Percentiles rank a stretch among this genome's conserved stretches.
These are phyloP conservation scores for Diabrotica undecimpunctata DNA, from an alignment of 1,140 invertebrate genomes.

Conservation along the genomic window DNA sequence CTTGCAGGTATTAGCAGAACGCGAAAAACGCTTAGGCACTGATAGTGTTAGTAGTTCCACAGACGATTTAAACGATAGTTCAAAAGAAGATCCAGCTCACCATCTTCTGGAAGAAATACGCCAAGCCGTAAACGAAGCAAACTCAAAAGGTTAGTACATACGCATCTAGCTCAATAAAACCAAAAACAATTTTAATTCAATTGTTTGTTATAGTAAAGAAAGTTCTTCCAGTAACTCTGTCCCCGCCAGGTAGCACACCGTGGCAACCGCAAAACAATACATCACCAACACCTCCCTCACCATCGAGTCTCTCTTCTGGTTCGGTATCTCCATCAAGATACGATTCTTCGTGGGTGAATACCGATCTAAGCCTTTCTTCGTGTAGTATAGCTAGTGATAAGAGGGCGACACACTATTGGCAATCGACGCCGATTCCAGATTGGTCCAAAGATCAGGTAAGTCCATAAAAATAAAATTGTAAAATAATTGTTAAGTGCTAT, in stretches of 20 bases:
- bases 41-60: conserved; percentile 61
- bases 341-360: conserved; percentile 46
- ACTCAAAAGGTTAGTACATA: conserved; percentile 66
- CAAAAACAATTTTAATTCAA: not conserved
- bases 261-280: conserved; percentile 51
- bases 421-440: conserved; percentile 68
- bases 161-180: not conserved
- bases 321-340: conserved; percentile 50
- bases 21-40: conserved; percentile 49
- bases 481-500: too few relatives aligned
- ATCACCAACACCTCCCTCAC: conserved; percentile 55
- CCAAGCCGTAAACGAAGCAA: conserved; percentile 77
- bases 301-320: conserved; percentile 62
- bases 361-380: conserved; percentile 51
- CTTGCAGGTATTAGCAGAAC: conserved; percentile 43
- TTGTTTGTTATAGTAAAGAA: conserved; percentile 53
- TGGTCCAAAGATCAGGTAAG: conserved; percentile 85
- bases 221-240: conserved; percentile 56
- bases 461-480: conserved; percentile 13
- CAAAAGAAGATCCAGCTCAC: conserved; percentile 60
- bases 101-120: conserved; percentile 77
- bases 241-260: conserved; percentile 56
- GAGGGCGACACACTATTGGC: conserved; percentile 63
- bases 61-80: conserved; percentile 61
- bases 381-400: conserved; percentile 65